These are phyloP conservation scores for Pteruthius melanotis DNA, from an alignment of 2,113 vertebrate species.

Conservation along the genomic window DNA sequence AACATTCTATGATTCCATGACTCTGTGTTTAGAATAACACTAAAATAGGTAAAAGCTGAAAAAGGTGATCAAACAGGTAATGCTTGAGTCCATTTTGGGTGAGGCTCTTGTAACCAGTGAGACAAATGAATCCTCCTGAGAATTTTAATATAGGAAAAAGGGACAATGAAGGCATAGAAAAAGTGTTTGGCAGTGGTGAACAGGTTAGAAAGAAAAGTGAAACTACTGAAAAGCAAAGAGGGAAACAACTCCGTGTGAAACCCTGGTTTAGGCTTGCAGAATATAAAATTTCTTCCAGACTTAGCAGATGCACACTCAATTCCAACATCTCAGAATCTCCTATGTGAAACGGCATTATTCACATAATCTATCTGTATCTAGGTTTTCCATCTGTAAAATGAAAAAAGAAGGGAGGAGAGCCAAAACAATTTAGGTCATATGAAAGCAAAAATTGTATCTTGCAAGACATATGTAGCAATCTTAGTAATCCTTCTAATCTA, in stretches of 20 bases:
- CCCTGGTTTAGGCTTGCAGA: background rate
- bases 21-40: background rate
- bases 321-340: background rate
- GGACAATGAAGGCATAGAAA: background rate
- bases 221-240: background rate
- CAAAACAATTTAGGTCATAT: constrained; percentile 11
- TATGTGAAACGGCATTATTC: background rate
- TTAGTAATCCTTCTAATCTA: constrained; percentile 24
- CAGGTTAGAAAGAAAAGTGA: background rate
- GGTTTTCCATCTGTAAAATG: background rate
- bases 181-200: background rate
- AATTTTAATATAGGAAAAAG: background rate
- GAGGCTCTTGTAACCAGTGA: background rate
- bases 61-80: background rate
- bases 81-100: background rate
- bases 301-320: background rate
- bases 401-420: background rate
- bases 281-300: background rate
- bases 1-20: background rate
- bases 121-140: background rate
- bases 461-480: background rate
- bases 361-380: background rate
- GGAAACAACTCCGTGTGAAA: background rate
- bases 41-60: background rate
- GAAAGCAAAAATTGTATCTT: constrained; percentile 11